Evolutionary conservation across 2,797 vertebrate genomes (phyloP).

Genomic region (Siniperca obscura): DNA sequence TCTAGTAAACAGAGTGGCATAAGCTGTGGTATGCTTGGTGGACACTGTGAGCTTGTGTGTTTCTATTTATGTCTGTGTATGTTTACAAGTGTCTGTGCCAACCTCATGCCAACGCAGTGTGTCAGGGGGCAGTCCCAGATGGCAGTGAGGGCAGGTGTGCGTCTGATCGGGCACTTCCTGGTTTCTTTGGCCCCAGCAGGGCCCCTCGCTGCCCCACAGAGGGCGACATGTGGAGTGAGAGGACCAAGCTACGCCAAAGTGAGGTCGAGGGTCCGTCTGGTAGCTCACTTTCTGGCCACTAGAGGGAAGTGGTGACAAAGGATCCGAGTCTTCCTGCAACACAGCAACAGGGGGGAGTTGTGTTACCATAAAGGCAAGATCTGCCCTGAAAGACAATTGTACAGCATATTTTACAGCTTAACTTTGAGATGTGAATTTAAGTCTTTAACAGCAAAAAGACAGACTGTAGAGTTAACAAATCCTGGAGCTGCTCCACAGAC

Average conservation of each 20-base stretch:
- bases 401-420: neutral
- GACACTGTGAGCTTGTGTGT: neutral
- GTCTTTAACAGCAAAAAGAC: neutral
- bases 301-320: conserved; percentile 57
- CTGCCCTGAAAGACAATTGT: neutral
- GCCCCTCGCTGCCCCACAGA: conserved; percentile 84
- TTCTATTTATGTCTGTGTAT: conserved; percentile 49
- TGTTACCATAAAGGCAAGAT: neutral
- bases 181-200: conserved; percentile 72
- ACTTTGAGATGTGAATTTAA: neutral
- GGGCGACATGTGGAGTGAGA: conserved; percentile 82
- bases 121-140: conserved; percentile 80
- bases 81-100: conserved; percentile 23
- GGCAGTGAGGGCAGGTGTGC: conserved; percentile 84
- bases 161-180: conserved; percentile 68
- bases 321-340: conserved; percentile 67
- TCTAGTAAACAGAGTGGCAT: conserved; percentile 1
- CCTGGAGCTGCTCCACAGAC: neutral
- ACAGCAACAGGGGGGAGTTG: conserved; percentile 26
- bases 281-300: conserved; percentile 77
- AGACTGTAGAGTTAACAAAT: neutral
- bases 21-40: conserved; percentile 14
- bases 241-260: conserved; percentile 86
- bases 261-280: conserved; percentile 86
- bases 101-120: conserved; percentile 87